Evolutionary conservation across 1,140 invertebrate species (phyloP).

Genomic region (Coptotermes formosanus): DNA sequence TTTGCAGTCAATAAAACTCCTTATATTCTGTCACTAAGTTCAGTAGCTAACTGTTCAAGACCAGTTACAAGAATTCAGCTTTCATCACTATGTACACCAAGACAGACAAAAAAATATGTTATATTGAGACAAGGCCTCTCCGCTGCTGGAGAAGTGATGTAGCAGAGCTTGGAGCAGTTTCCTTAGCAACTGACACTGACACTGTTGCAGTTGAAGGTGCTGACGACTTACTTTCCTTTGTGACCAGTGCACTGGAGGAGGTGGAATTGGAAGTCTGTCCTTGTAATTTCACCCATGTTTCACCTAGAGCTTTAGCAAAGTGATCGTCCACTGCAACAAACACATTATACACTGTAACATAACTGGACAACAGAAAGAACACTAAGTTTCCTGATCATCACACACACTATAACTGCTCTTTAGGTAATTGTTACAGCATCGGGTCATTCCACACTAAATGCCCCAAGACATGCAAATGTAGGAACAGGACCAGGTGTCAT

Average conservation of each 20-base stretch:
- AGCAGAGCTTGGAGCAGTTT: not conserved
- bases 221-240: not conserved
- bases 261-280: constrained; percentile 45
- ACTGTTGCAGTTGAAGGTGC: not conserved
- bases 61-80: not conserved
- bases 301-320: constrained; percentile 92
- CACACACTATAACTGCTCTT: too few species aligned
- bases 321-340: constrained; percentile 83
- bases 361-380: too few species aligned
- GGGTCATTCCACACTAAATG: too few species aligned
- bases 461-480: too few species aligned
- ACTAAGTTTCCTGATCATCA: too few species aligned
- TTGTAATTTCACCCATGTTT: constrained; percentile 87
- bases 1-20: too few species aligned
- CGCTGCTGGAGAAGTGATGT: constrained; percentile 25
- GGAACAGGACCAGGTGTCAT: too few species aligned
- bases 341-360: not conserved
- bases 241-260: not conserved
- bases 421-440: too few species aligned
- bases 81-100: not conserved
- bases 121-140: constrained; percentile 25
- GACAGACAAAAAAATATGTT: not conserved
- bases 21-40: too few species aligned
- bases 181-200: constrained; percentile 14
- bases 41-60: not conserved